phyloP scores from a whole-genome alignment of 2,888 invertebrate species.

The Cephus sareptanus region DNA sequence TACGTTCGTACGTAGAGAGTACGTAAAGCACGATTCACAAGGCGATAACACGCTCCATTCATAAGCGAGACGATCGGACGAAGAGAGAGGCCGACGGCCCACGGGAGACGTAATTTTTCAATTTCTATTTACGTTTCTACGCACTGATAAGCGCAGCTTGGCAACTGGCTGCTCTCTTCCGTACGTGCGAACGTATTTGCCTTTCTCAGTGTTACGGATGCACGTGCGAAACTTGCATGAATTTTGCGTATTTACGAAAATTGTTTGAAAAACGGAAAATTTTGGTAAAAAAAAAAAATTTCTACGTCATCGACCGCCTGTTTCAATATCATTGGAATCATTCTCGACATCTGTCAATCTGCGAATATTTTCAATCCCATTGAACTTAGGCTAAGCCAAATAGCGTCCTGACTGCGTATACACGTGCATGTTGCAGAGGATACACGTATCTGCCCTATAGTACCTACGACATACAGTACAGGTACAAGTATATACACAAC shows the following conservation, averaged over 20 bases:
- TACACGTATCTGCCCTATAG: neutral
- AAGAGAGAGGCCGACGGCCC: neutral
- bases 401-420: neutral
- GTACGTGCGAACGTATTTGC: neutral
- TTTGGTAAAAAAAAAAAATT: neutral
- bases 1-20: neutral
- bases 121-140: neutral
- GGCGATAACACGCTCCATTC: neutral
- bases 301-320: neutral
- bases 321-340: too few relatives aligned
- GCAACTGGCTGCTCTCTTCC: neutral
- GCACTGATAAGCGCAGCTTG: neutral
- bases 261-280: neutral
- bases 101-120: neutral
- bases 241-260: neutral
- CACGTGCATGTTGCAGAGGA: neutral
- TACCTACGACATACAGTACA: neutral
- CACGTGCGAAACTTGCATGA: neutral
- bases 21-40: neutral
- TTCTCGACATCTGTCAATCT: too few relatives aligned
- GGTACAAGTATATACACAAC: neutral
- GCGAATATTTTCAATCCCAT: neutral
- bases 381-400: neutral
- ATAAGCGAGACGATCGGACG: neutral
- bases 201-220: neutral